Percentiles rank a stretch among this genome's conserved stretches.
Conservation (phyloP, 2,797 vertebrate genomes). For the Sebastes iracundus region DNA sequence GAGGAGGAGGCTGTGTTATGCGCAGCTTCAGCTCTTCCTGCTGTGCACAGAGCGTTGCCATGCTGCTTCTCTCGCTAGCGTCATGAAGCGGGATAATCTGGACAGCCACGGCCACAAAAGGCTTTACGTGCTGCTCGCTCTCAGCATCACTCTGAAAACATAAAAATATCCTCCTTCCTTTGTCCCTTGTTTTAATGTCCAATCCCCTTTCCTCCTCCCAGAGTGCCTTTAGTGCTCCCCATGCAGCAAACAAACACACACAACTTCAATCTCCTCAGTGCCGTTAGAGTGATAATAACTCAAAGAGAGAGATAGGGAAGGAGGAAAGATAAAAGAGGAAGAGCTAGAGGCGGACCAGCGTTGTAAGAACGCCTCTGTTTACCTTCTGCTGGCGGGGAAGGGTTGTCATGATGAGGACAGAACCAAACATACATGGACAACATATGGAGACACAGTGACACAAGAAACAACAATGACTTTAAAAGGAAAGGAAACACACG, state of each 20-base stretch:
- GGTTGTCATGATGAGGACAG: slow-evolving; percentile 84
- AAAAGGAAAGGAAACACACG: slow-evolving; percentile 45
- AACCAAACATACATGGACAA: slow-evolving; percentile 82
- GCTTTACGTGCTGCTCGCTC: slow-evolving; percentile 50
- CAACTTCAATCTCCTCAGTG: slow-evolving; percentile 43
- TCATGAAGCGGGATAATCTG: slow-evolving; percentile 38
- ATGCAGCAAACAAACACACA: slow-evolving; percentile 60
- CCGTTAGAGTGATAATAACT: slow-evolving; percentile 44
- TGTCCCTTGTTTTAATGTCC: slow-evolving; percentile 8
- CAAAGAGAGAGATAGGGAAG: slow-evolving; percentile 15
- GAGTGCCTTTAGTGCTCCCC: slow-evolving; percentile 55
- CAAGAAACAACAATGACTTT: slow-evolving; percentile 72
- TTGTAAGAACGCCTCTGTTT: slow-evolving; percentile 71
- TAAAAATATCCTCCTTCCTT: slow-evolving; percentile 41
- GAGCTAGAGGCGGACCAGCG: slow-evolving; percentile 57
- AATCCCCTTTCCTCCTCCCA: slow-evolving; percentile 13
- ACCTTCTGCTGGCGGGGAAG: slow-evolving; percentile 84
- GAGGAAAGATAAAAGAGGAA: slow-evolving; percentile 24
- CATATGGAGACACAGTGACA: slow-evolving; percentile 73
- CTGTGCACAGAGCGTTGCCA: slow-evolving; percentile 52
- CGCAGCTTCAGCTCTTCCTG: slow-evolving; percentile 48
- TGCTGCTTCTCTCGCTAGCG: slow-evolving; percentile 58
- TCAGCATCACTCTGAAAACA: slow-evolving; percentile 37
- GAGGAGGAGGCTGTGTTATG: slow-evolving; percentile 60
- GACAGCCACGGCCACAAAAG: slow-evolving; percentile 29